These are phyloP conservation scores for Atlantisia rogersi DNA, from an alignment of 2,113 vertebrate genomes.

Conservation along the genomic window DNA sequence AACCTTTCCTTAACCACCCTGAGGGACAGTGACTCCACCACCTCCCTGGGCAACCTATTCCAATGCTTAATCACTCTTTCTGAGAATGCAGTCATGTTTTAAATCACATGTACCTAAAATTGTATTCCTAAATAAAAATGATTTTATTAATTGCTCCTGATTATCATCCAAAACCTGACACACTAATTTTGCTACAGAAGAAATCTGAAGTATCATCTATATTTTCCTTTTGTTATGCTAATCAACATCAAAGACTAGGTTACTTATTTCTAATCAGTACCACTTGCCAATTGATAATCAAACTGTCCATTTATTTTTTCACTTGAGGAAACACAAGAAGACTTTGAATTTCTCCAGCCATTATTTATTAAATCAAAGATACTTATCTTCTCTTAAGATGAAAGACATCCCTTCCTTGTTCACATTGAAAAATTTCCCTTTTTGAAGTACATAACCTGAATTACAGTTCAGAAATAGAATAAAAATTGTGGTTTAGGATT, in stretches of 20 bases:
- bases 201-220: constrained; percentile 16
- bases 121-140: neutral
- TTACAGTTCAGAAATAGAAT: neutral
- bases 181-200: constrained; percentile 28
- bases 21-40: no score
- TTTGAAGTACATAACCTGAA: neutral
- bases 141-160: neutral
- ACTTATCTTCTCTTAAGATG: neutral
- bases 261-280: constrained; percentile 36
- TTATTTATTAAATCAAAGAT: constrained; percentile 40
- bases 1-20: no score
- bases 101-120: neutral
- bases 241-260: constrained; percentile 40
- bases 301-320: constrained; percentile 16
- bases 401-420: constrained; percentile 11
- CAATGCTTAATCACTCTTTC: neutral
- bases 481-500: neutral
- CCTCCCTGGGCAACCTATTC: no score
- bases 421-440: neutral
- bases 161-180: neutral
- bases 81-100: neutral
- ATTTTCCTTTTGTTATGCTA: constrained; percentile 23
- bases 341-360: constrained; percentile 6
- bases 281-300: constrained; percentile 39
- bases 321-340: constrained; percentile 11